These are phyloP conservation scores for Catajapyx aquilonaris DNA, from an alignment of 1,140 invertebrate species.

Conservation along the genomic window DNA sequence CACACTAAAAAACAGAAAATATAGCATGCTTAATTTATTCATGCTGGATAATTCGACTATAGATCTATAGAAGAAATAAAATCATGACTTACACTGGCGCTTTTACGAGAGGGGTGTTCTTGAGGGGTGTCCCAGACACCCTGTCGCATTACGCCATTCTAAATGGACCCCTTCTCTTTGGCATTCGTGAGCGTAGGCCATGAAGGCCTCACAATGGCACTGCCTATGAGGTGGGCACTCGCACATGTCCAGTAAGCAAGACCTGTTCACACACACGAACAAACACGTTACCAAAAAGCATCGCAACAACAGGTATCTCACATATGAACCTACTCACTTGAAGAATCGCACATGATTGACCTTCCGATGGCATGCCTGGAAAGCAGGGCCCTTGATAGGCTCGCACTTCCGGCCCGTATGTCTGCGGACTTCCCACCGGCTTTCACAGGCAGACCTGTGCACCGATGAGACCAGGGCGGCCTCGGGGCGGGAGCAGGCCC, in stretches of 20 bases:
- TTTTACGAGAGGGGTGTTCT: no score
- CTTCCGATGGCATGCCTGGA: slow-evolving; percentile 43
- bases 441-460: slow-evolving; percentile 11
- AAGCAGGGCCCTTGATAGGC: slow-evolving; percentile 29
- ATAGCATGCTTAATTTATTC: no score
- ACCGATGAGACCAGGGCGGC: slow-evolving; percentile 13
- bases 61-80: no score
- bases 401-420: slow-evolving; percentile 22
- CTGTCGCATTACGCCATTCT: slow-evolving; percentile 36
- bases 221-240: slow-evolving; percentile 52
- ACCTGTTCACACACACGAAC: slow-evolving; percentile 22
- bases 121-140: slow-evolving; percentile 32
- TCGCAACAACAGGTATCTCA: background rate
- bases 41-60: no score
- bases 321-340: slow-evolving; percentile 25
- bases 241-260: slow-evolving; percentile 75
- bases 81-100: no score
- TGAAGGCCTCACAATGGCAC: slow-evolving; percentile 75
- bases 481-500: slow-evolving; percentile 33
- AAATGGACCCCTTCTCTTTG: slow-evolving; percentile 36
- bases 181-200: slow-evolving; percentile 72
- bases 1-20: no score
- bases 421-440: slow-evolving; percentile 15
- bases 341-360: slow-evolving; percentile 57
- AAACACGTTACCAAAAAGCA: slow-evolving; percentile 3